Evolutionary conservation across 2,113 vertebrate species (phyloP).

Genomic region (Epinephelus moara): DNA sequence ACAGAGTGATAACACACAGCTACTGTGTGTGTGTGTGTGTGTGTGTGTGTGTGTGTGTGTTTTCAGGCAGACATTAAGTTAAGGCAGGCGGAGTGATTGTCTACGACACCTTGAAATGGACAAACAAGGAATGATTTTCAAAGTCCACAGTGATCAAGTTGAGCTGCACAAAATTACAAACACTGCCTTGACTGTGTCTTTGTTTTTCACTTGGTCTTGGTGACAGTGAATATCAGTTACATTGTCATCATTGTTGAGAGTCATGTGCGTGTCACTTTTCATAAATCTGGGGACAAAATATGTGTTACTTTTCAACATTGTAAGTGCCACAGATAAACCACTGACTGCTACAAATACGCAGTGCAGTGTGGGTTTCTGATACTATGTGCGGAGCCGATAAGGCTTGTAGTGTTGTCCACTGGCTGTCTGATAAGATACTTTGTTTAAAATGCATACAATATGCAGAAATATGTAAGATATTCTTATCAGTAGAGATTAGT

Average conservation of each 20-base stretch:
- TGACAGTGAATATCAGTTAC: neutral
- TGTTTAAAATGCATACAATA: neutral
- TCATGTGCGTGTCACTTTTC: neutral
- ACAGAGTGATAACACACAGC: slow-evolving; percentile 65
- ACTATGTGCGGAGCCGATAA: neutral
- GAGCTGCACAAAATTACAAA: slow-evolving; percentile 51
- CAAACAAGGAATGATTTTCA: slow-evolving; percentile 31
- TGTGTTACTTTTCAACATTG: slow-evolving; percentile 27
- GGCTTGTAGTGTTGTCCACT: neutral
- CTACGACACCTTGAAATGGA: slow-evolving; percentile 58
- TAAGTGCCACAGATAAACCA: slow-evolving; percentile 16
- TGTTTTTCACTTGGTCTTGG: slow-evolving; percentile 1
- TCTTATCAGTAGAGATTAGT: neutral
- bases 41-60: slow-evolving; percentile 4
- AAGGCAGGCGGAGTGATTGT: slow-evolving; percentile 81
- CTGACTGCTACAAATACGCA: slow-evolving; percentile 28
- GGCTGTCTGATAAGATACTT: neutral
- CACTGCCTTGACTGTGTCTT: slow-evolving; percentile 8
- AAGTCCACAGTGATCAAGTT: slow-evolving; percentile 38
- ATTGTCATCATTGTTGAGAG: slow-evolving; percentile 18
- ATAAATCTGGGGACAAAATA: neutral
- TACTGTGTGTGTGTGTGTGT: slow-evolving; percentile 1
- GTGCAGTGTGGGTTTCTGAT: neutral
- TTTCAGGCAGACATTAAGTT: slow-evolving; percentile 56
- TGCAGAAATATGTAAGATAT: neutral